Evolutionary conservation across 2,113 vertebrate species (phyloP).

Genomic region (Ciconia stormi): DNA sequence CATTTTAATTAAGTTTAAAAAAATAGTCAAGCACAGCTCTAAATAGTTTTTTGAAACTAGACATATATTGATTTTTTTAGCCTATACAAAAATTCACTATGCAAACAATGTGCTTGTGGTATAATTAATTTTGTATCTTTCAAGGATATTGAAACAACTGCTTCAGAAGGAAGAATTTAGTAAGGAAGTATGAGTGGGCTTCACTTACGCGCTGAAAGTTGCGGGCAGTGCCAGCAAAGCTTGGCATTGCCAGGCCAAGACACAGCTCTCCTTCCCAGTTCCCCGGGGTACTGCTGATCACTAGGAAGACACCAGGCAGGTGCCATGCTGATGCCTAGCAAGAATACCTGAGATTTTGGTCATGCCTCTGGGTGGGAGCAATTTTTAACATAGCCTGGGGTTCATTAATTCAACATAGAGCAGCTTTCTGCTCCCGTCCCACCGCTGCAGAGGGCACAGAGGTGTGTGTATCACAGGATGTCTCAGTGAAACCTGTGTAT

Average conservation of each 20-base stretch:
- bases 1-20: neutral
- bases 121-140: neutral
- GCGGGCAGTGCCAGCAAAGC: neutral
- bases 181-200: accelerated
- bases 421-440: neutral
- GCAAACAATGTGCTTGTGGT: neutral
- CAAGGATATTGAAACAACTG: neutral
- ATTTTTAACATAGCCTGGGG: neutral
- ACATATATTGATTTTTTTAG: neutral
- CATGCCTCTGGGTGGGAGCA: neutral
- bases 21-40: neutral
- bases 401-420: no score
- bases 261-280: neutral
- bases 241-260: no score
- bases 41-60: neutral
- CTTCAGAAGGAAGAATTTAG: neutral
- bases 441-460: neutral
- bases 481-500: accelerated
- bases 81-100: neutral
- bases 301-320: neutral
- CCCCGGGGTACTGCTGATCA: no score
- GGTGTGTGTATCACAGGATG: accelerated
- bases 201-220: accelerated
- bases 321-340: accelerated
- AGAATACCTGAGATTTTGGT: neutral